Base-by-base conservation (phyloP, 1,140 invertebrate genomes). In the Melanaphis sacchari region DNA sequence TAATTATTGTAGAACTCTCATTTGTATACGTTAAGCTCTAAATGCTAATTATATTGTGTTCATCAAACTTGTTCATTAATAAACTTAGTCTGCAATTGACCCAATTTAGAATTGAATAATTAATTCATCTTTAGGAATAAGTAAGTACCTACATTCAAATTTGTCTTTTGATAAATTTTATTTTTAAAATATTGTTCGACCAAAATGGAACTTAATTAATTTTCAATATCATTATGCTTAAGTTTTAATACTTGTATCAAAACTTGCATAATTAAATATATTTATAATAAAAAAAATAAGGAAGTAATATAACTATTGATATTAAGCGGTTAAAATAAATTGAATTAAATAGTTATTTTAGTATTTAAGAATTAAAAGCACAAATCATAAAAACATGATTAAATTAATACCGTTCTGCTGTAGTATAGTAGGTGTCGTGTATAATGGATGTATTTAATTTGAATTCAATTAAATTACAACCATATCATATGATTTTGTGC, bases 1-100 rank as follows among this genome's bases (percentile, higher is more conserved):
- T 82, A 82, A 82, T 76, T 82, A 82, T 82, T 82, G 38, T 82
- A 40, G 81, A 82, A 82, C 22, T 82, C 22, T 82, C n/a, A 82
- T 82, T 82, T 82, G 81, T 82, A 82, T 40, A 82, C 81, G 81
- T 40, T 36, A 82, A 82, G 38, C 81, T 82, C 36, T 82, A 40
- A 38, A 82, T 82, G 81, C 81, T 82, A 82, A 82, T 82, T 76
- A 76, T 76, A 76, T 82, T 82, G 81, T 82, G 81, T 82, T 82
- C 22, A 3, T 82, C 81, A 82, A 82, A 82, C 36, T 81, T 66
- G 59, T 66, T 66, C 59, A 66, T 66, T 66, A 66, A 66, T 66
- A 66, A 66, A 66, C 59, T 66, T 66, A 15, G 59, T n/a, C 59
- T 66, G 59, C 59, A 31, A 66, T 66, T 66, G 59, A 66, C 59